Evolutionary conservation across 1,140 invertebrate genomes (phyloP).

Genomic region (Halyomorpha halys): DNA sequence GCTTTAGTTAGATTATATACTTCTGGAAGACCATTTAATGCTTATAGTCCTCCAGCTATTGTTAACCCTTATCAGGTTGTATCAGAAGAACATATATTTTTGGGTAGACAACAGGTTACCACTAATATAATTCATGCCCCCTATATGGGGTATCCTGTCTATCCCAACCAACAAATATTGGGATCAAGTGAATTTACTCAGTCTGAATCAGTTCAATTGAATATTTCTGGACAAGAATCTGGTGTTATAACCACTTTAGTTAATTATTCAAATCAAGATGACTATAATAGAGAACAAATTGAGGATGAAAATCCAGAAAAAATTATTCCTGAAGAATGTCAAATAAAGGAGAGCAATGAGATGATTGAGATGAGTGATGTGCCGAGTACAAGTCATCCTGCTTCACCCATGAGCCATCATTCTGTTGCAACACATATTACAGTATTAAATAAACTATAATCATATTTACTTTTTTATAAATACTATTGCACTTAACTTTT

Average conservation of each 20-base stretch:
- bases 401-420: constrained; percentile 5
- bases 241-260: constrained; percentile 2
- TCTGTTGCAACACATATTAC: constrained; percentile 4
- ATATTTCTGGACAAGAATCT: constrained; percentile 2
- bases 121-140: constrained; percentile 22
- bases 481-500: too few species aligned
- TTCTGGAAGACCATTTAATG: not conserved
- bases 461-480: not conserved
- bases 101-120: constrained; percentile 21
- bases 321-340: not conserved
- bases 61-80: constrained; percentile 24
- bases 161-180: constrained; percentile 9
- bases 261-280: constrained; percentile 4
- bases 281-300: not conserved
- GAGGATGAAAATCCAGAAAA: constrained; percentile 11
- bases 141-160: constrained; percentile 23
- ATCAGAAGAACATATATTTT: constrained; percentile 25
- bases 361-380: not conserved
- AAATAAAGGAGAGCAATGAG: not conserved
- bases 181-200: constrained; percentile 4
- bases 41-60: constrained; percentile 10
- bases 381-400: not conserved
- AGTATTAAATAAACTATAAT: not conserved
- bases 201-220: constrained; percentile 9
- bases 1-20: constrained; percentile 51